Evolutionary conservation across 2,113 vertebrate genomes (phyloP), one percentile per base, ranked within the genome.

Genomic region (Nicator chloris): DNA sequence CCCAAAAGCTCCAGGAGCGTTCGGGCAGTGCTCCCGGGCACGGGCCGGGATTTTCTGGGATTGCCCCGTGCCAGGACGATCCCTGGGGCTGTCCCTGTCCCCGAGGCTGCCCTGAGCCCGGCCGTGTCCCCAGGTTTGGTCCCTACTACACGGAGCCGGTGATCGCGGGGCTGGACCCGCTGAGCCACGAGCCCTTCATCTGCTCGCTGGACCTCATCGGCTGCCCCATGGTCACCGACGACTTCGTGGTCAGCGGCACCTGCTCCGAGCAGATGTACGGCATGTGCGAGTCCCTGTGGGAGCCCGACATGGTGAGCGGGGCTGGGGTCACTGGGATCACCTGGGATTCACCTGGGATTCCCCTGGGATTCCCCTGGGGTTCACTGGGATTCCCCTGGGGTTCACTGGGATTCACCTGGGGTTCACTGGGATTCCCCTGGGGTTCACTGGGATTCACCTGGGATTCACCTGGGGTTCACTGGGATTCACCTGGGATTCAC

Each of bases 251-350:
- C 92, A 99, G 99, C 8, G 99, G 99, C 24, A 99, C 99, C 45
- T 99, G 99, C 92, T 98, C 99, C 0, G 99, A 99, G 96, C 99
- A 99, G 97, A 99, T 99, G 99, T 99, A 99, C 0, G 99, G 99
- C 64, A 99, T 99, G 99, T 99, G 99, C 0, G 99, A 99, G 91
- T 99, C 99, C 44, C 98, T 99, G 85, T 99, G 99, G 99, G 99
- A 99, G 96, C 98, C 99, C 2, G 95, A 99, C 95, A 98, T 99
- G 99, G 99, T 99, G 85, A 99, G 99, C 1, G 40, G 3, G 33
- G 6, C 17, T 6, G 27, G 53, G 30, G 30, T 1, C 27, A 18
- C 30, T 28, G 47, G 31, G 9, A 6, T 4, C 44, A 4, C 6
- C 27, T 19, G 14, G 31, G 37, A 4, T n/a, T 4, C 15, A 7